phyloP scores from a whole-genome alignment of 2,113 vertebrate genomes.

The Oncorhynchus masou region DNA sequence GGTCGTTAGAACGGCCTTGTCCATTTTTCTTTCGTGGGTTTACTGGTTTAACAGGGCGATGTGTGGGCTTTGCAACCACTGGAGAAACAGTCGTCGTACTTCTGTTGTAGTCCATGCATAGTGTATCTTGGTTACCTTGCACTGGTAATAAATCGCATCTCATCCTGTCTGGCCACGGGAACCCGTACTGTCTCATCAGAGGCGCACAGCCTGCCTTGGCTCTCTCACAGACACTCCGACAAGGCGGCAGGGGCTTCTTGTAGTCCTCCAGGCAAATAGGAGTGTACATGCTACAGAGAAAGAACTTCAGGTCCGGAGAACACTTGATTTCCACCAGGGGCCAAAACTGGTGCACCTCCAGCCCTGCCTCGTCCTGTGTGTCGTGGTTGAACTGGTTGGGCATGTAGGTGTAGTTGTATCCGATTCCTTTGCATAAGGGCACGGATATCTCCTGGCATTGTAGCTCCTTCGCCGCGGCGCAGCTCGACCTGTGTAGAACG shows the following conservation, averaged over 20 bases:
- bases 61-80: conserved; percentile 74
- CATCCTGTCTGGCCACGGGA: conserved; percentile 98
- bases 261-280: conserved; percentile 98
- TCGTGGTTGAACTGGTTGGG: conserved; percentile 97
- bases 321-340: conserved; percentile 93
- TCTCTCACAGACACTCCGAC: conserved; percentile 91
- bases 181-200: conserved; percentile 98
- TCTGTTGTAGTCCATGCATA: conserved; percentile 98
- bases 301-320: conserved; percentile 92
- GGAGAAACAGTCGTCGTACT: conserved; percentile 86
- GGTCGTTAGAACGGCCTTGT: conserved; percentile 44
- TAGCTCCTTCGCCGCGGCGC: conserved; percentile 88
- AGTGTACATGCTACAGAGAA: conserved; percentile 97
- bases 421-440: conserved; percentile 91
- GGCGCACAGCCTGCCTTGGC: conserved; percentile 95
- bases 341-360: conserved; percentile 97
- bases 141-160: conserved; percentile 91
- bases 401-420: conserved; percentile 96
- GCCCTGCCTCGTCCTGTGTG: conserved; percentile 91
- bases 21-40: conserved; percentile 71
- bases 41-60: conserved; percentile 63
- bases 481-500: conserved; percentile 68
- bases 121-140: conserved; percentile 88
- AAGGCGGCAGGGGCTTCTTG: conserved; percentile 95
- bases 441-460: conserved; percentile 95